Base-by-base conservation (phyloP, 2,888 invertebrate species). In the Linnaemya tessellans region DNA sequence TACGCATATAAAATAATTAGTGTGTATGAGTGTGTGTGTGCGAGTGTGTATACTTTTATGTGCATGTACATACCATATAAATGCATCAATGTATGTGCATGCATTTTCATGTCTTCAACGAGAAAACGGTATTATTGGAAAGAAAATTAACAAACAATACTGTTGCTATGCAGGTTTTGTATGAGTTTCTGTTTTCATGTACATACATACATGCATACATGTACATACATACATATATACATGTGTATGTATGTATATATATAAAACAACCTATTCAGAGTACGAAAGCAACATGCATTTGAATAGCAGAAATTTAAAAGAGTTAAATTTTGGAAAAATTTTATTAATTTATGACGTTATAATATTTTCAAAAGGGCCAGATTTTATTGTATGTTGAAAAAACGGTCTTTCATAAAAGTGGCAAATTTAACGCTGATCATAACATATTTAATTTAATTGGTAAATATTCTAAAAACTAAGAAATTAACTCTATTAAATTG, bases 101-200 rank as follows among this genome's bases (percentile, higher is more conserved):
- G 5, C 22, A 25, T 70, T 71, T 79, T 54, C 49, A 38, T 43
- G 51, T n/a, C 25, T 62, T 30, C 41, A 65, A 46, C 35, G 20
- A 58, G 20, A 68, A 81, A 60, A 74, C 60, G 3, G 64, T 74
- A 65, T 60, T 65, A 60, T 54, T 74, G 43, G 3, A 10, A 79
- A 70, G n/a, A 64, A 71, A 62, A 49, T 22, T 20, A 58, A 65
- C 15, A 7, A 54, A 56, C 4, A 73, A 54, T 62, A 68, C 80
- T 81, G 81, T 81, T 81, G 25, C 81, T 54, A 75, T 35, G 81
- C 81, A 18, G n/a, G 62, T 60, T 75, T 81, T 74, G 30, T 30
- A 5, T 22, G 15, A 13, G 38, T 43, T 15, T 58, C 1, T 58
- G 25, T 43, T 67, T 49, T 67, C 9, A 65, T 30, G 13, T 20